A percentile compares a stretch with the other conserved stretches of the same genome.
phyloP scores from a whole-genome alignment of 2,888 invertebrate genomes.

The Epirrita christyi region DNA sequence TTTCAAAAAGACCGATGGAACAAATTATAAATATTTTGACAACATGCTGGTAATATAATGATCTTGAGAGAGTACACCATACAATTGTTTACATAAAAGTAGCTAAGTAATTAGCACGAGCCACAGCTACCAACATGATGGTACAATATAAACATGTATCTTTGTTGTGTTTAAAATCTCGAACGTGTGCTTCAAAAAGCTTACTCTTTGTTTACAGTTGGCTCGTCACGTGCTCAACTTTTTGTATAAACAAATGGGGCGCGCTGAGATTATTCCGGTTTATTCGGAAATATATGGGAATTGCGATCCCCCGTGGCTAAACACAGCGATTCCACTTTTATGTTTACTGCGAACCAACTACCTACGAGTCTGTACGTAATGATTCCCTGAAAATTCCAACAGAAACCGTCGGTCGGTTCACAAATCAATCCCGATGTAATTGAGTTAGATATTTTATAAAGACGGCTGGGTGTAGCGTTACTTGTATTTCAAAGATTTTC shows the following conservation, averaged over 20 bases:
- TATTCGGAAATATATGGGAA: slow-evolving; percentile 29
- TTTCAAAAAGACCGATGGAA: too few relatives aligned
- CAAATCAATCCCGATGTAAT: slow-evolving; percentile 22
- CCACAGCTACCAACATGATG: slow-evolving; percentile 2
- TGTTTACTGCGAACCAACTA: slow-evolving; percentile 19
- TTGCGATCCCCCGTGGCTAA: slow-evolving; percentile 24
- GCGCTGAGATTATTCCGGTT: slow-evolving; percentile 37
- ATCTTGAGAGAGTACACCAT: background rate
- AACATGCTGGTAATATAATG: too few relatives aligned
- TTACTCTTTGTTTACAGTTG: slow-evolving; percentile 42
- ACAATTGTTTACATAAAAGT: background rate
- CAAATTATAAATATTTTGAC: too few relatives aligned
- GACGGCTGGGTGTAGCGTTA: background rate
- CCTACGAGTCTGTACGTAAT: slow-evolving; percentile 8
- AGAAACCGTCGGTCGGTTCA: slow-evolving; percentile 15
- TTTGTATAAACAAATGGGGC: slow-evolving; percentile 47
- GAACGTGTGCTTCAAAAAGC: slow-evolving; percentile 36
- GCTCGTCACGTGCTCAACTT: slow-evolving; percentile 46
- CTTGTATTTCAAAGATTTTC: too few relatives aligned
- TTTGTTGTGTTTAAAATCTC: slow-evolving; percentile 35
- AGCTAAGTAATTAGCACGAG: background rate
- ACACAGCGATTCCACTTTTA: slow-evolving; percentile 18
- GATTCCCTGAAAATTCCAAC: slow-evolving; percentile 16
- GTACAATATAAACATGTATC: slow-evolving; percentile 26
- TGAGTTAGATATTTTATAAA: slow-evolving; percentile 25